Evolutionary conservation across 2,888 invertebrate species (phyloP), one percentile per base, ranked within the genome.

Genomic region (Hipparchia sbordonii): DNA sequence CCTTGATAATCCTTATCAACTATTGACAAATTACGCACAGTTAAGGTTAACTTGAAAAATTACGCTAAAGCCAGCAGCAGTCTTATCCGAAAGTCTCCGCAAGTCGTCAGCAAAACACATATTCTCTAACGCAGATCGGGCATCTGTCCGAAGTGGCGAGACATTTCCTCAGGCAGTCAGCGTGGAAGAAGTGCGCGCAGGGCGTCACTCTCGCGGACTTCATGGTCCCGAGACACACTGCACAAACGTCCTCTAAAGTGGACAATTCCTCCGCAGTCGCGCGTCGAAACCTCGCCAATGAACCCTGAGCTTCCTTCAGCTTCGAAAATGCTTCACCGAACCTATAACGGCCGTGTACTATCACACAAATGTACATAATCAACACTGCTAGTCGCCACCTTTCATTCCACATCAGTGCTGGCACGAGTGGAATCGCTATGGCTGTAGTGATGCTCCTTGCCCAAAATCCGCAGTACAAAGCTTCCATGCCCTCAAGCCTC

Each of bases 141-240:
- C 97, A 97, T 76, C 95, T 94, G 77, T 96, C 95, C 5, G 95
- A 95, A 12, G 94, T 92, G 77, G 96, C 96, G n/a, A 97, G 92
- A 82, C 97, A 97, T 77, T 95, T 95, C 74, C 97, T 89, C 39
- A 97, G 90, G 82, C 97, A 97, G 84, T 96, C 96, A 0, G 96
- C 96, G 83, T 97, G 97, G 88, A 97, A 97, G 84, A 96, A 95
- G 84, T 97, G 97, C 67, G 96, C 96, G 83, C 97, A 97, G 0
- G 97, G 97, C 0, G 97, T 97, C 9, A 97, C 95, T 57, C 97
- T 93, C 0, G 97, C 97, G 7, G 95, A 94, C 69, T 91, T 91
- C 97, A 97, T 96, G 1, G 90, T 84, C 76, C 95, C 96, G 56
- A 97, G 92, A 81, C 97, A 97, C 4, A 97, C 96, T 0, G 97